phyloP scores from a whole-genome alignment of 2,113 vertebrate genomes.

The Leucosticte australis region DNA sequence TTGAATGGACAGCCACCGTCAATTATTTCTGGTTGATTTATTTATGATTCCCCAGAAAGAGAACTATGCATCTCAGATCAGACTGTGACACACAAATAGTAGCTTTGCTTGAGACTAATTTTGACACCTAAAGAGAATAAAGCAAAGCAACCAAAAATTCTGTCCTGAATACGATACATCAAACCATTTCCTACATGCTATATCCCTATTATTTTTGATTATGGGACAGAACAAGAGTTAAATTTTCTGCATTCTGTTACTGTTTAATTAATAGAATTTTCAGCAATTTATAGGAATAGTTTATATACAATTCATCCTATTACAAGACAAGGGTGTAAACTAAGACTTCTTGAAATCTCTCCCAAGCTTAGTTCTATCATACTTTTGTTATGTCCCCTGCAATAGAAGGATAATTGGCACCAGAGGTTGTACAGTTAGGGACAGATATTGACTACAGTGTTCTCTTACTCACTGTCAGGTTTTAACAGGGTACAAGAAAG shows the following conservation, averaged over 20 bases:
- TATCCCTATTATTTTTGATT: neutral
- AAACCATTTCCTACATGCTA: neutral
- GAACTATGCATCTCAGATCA: slow-evolving; percentile 33
- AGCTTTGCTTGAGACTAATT: neutral
- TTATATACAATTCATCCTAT: neutral
- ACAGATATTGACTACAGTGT: neutral
- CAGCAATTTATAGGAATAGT: neutral
- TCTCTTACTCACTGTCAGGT: neutral
- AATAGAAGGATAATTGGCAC: neutral
- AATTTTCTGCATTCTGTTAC: neutral
- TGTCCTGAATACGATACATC: neutral
- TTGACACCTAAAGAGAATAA: neutral
- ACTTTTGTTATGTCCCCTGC: neutral
- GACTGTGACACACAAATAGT: slow-evolving; percentile 16
- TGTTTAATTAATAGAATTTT: neutral
- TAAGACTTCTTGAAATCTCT: neutral
- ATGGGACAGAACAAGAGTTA: neutral
- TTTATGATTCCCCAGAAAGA: slow-evolving; percentile 67
- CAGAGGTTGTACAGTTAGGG: neutral
- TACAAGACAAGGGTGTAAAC: neutral
- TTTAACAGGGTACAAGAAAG: neutral
- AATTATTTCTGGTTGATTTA: slow-evolving; percentile 78
- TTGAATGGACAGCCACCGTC: slow-evolving; percentile 76
- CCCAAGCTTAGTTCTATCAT: neutral
- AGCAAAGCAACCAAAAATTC: neutral